phyloP scores from a whole-genome alignment of 2,888 invertebrate genomes.

The Papilio elwesi region DNA sequence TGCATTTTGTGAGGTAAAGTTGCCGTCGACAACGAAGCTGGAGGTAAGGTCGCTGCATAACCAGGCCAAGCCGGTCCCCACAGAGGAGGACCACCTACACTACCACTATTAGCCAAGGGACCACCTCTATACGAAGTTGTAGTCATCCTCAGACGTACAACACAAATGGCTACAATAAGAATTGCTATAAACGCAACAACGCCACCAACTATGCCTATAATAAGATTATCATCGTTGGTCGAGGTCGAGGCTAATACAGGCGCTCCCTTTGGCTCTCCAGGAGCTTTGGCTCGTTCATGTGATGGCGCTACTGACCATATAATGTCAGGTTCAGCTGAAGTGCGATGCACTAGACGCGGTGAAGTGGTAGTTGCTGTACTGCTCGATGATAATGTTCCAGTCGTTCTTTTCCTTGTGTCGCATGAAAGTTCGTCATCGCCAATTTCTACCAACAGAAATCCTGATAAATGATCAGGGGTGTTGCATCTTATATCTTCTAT shows the following conservation, averaged over 20 bases:
- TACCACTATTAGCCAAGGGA: conserved; percentile 86
- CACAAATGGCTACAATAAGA: conserved; percentile 94
- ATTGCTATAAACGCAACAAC: conserved; percentile 96
- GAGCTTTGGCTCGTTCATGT: conserved; percentile 83
- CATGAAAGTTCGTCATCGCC: conserved; percentile 93
- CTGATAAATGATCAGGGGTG: conserved; percentile 88
- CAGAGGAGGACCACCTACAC: conserved; percentile 85
- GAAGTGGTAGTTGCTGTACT: conserved; percentile 73
- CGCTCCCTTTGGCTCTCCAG: conserved; percentile 85
- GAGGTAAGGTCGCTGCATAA: conserved; percentile 85
- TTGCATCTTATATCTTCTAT: conserved; percentile 87
- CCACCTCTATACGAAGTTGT: conserved; percentile 87
- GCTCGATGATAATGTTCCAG: conserved; percentile 65
- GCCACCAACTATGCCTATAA: conserved; percentile 97
- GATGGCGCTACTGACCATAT: conserved; percentile 95
- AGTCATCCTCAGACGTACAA: conserved; percentile 90
- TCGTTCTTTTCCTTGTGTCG: conserved; percentile 85
- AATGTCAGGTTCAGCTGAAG: conserved; percentile 92
- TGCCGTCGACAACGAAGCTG: conserved; percentile 84
- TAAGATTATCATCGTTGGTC: conserved; percentile 95
- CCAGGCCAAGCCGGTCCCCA: conserved; percentile 83
- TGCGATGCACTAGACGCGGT: conserved; percentile 83
- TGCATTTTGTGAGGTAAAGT: conserved; percentile 88
- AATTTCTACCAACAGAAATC: conserved; percentile 88
- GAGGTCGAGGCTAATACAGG: conserved; percentile 84